phyloP scores from a whole-genome alignment of 37 sponge, comb jelly and placozoan genomes.

The Chondrosia reniformis region DNA sequence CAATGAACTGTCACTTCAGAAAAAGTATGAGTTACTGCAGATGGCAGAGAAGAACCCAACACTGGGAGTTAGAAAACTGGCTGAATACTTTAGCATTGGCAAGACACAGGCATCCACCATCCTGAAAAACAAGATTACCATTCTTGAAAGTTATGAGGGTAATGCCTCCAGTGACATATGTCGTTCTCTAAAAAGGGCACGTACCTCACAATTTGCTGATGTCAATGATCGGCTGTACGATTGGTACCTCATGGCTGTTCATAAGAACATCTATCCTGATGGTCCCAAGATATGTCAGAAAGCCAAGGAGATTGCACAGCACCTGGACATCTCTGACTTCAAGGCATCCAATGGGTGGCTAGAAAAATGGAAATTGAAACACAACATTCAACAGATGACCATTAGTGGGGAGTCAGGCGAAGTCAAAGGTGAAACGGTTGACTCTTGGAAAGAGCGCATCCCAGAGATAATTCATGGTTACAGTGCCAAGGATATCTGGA shows the following conservation, averaged over 20 bases:
- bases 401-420: constrained; percentile 67
- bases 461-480: constrained; percentile 44
- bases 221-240: constrained; percentile 38
- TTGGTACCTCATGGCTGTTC: constrained; percentile 35
- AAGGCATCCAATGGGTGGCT: constrained; percentile 52
- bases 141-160: constrained; percentile 22
- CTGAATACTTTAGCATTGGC: not conserved
- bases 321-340: constrained; percentile 26
- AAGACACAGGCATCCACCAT: constrained; percentile 19
- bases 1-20: not conserved
- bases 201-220: constrained; percentile 31
- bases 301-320: constrained; percentile 36
- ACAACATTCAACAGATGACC: constrained; percentile 46
- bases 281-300: constrained; percentile 32
- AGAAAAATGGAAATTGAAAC: constrained; percentile 50
- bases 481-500: constrained; percentile 13
- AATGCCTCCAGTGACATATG: constrained; percentile 21
- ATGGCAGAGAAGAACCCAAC: not conserved
- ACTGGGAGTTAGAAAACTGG: not conserved
- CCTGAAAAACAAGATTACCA: constrained; percentile 28
- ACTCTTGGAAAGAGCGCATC: constrained; percentile 57
- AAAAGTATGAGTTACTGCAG: not conserved
- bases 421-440: constrained; percentile 35
- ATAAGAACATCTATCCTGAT: constrained; percentile 46
- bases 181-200: not conserved